phyloP scores from a whole-genome alignment of 2,797 vertebrate genomes.

The Anas georgica region DNA sequence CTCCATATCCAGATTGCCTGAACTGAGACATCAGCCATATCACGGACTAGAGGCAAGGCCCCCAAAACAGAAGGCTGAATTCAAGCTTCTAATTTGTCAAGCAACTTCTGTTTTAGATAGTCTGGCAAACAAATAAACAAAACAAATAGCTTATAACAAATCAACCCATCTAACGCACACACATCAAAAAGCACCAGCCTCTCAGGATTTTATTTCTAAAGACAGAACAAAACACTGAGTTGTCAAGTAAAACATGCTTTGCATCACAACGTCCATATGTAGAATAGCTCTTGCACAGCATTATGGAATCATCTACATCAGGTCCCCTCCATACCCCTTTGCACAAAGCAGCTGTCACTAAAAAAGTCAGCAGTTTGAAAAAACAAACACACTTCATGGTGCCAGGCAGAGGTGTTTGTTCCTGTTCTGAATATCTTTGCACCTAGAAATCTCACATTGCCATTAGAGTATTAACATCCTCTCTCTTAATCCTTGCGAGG shows the following conservation, averaged over 20 bases:
- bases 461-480: not conserved
- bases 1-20: not conserved
- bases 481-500: not conserved
- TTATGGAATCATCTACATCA: not conserved
- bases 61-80: not conserved
- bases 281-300: not conserved
- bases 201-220: not conserved
- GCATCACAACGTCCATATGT: not conserved
- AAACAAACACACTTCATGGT: not conserved
- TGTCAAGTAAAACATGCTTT: not conserved
- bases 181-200: not conserved
- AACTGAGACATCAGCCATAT: not conserved
- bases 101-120: not conserved
- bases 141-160: not conserved
- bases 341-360: not conserved
- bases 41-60: not conserved
- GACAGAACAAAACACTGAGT: not conserved
- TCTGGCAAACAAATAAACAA: not conserved
- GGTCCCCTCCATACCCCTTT: not conserved
- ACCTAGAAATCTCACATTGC: not conserved
- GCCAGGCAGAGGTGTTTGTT: conserved; percentile 20
- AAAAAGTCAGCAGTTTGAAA: not conserved
- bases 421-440: conserved; percentile 22
- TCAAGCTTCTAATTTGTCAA: not conserved
- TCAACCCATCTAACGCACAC: not conserved